phyloP scores from a whole-genome alignment of 2,888 invertebrate species.

The Cosmorhoe ocellata region DNA sequence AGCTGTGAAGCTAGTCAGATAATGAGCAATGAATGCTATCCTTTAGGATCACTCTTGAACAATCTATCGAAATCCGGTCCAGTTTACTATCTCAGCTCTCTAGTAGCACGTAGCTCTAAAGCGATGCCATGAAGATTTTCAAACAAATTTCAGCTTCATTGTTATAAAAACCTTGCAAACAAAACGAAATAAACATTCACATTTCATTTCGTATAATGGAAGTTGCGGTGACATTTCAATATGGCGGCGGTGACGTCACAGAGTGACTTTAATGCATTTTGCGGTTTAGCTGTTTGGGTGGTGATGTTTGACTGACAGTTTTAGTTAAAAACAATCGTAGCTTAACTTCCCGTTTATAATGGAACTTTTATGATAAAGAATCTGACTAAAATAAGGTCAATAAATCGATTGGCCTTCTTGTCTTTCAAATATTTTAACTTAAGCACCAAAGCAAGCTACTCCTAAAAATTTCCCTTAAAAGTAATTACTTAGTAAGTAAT shows the following conservation, averaged over 20 bases:
- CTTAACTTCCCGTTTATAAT: too few relatives aligned
- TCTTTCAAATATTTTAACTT: too few relatives aligned
- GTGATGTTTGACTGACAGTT: conserved; percentile 3
- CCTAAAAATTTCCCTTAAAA: too few relatives aligned
- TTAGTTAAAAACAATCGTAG: too few relatives aligned
- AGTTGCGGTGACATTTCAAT: conserved; percentile 28
- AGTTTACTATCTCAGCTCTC: conserved; percentile 19
- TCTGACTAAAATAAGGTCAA: too few relatives aligned
- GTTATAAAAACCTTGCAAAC: neutral
- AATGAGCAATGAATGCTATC: conserved; percentile 11
- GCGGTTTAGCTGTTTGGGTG: conserved; percentile 27
- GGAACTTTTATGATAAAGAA: too few relatives aligned
- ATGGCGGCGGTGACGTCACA: conserved; percentile 33
- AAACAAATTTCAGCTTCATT: neutral
- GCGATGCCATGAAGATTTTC: neutral
- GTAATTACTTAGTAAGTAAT: neutral
- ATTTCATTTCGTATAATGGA: conserved; percentile 24
- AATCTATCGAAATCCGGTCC: conserved; percentile 14
- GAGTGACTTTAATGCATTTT: conserved; percentile 34
- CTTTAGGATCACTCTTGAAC: too few relatives aligned
- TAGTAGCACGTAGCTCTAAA: conserved; percentile 4
- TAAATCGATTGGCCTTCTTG: too few relatives aligned
- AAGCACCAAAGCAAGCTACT: too few relatives aligned
- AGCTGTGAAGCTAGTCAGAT: too few relatives aligned
- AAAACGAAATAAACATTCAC: conserved; percentile 9